Conservation (phyloP, 2,888 invertebrate species). For the Stenoptilia bipunctidactyla region DNA sequence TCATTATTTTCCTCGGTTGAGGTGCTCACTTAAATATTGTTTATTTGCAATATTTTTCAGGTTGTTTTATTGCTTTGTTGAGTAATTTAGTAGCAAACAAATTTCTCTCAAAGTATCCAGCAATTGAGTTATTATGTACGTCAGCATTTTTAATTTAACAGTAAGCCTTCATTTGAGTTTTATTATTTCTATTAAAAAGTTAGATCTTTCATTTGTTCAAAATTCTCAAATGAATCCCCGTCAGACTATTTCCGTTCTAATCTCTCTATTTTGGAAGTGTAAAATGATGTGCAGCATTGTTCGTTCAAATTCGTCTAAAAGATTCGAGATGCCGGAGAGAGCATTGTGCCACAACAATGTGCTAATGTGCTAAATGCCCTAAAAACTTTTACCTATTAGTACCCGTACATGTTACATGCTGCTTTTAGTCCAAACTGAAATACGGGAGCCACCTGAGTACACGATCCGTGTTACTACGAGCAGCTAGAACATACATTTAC, state of each 20-base stretch:
- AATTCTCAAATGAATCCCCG: too few relatives aligned
- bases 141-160: too few relatives aligned
- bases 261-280: too few relatives aligned
- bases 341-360: not conserved
- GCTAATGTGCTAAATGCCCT: not conserved
- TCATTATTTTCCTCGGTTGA: conserved; percentile 25
- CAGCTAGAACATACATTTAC: too few relatives aligned
- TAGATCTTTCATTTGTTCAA: too few relatives aligned
- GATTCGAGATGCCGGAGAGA: not conserved
- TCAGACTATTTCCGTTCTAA: too few relatives aligned
- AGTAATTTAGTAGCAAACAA: not conserved
- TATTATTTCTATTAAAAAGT: too few relatives aligned
- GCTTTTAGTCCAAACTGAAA: not conserved
- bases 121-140: too few relatives aligned
- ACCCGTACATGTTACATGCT: not conserved
- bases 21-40: conserved; percentile 15
- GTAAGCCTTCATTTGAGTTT: too few relatives aligned
- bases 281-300: too few relatives aligned
- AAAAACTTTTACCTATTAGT: not conserved
- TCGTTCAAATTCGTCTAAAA: too few relatives aligned
- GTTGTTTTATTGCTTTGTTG: not conserved
- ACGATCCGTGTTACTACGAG: not conserved
- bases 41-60: not conserved
- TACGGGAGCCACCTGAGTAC: not conserved
- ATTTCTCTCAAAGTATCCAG: too few relatives aligned